Base-by-base conservation (phyloP, 2,888 invertebrate genomes). In the Sarcophaga carnaria region DNA sequence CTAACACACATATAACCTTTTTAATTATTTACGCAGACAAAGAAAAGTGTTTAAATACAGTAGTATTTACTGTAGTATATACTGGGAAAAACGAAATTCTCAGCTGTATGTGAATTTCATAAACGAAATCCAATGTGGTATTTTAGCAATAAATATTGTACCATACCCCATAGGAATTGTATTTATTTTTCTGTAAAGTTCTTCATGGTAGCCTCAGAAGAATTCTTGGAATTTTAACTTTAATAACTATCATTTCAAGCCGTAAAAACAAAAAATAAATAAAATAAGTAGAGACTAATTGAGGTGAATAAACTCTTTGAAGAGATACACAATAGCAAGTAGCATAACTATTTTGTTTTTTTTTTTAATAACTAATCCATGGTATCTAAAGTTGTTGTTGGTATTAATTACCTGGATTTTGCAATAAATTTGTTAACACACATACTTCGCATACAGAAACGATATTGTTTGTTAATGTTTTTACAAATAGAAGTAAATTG, bases 361-460 rank as follows among this genome's bases (percentile, higher is more conserved):
- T 14, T 17, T 54, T 54, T 54, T 14, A 54, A 54, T 17, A 54
- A 10, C 12, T 54, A 4, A 25, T 45, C 27, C 2, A 17, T 69
- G 20, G 47, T 27, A 64, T 14, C 17, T 66, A 20, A 63, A 20
- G 1, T 63, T 22, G 22, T 4, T 69, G 12, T 45, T 49, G 14
- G 3, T 77, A 85, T 80, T 80, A 80, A 77, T 81, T 81, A 66
- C 81, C 47, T 78, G n/a, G 64, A 70, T 81, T 82, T 78, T 37
- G 78, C 59, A 85, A 85, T 75, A 66, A 70, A 66, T 75, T 59
- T n/a, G 72, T 78, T 54, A 54, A 54, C 54, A 54, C 54, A 54
- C 54, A 54, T 54, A 54, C 17, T 54, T 54, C 37, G 37, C 8
- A 37, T 8, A 37, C 37, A 37, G 37, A 62, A 81, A 63, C 62